Conservation (phyloP, 2,888 invertebrate species). For the Disparrhopalites patrizii region DNA sequence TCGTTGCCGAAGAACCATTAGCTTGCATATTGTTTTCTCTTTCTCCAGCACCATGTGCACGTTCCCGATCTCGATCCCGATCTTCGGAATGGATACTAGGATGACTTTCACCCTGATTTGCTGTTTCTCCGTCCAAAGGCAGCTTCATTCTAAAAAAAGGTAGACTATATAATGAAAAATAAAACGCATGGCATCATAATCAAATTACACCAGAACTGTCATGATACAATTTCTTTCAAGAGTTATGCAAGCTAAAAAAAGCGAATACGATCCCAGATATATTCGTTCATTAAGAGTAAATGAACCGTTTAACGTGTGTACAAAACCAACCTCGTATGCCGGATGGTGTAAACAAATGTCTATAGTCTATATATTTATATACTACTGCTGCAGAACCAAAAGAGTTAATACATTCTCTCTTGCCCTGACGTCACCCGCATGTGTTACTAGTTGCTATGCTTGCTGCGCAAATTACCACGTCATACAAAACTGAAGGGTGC, state of each 20-base stretch:
- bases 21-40: slow-evolving; percentile 8
- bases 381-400: no score
- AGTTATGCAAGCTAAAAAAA: background rate
- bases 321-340: no score
- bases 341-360: no score
- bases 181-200: background rate
- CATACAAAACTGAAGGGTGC: no score
- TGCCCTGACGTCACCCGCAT: no score
- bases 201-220: background rate
- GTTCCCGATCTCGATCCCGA: slow-evolving; percentile 12
- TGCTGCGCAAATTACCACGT: no score
- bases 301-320: no score
- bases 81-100: slow-evolving; percentile 3
- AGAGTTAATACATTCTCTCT: no score
- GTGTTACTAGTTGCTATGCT: no score
- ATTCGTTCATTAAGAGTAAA: no score
- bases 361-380: no score
- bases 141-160: slow-evolving; percentile 27
- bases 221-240: background rate
- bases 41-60: slow-evolving; percentile 7
- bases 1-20: slow-evolving; percentile 17
- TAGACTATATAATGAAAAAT: background rate
- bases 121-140: slow-evolving; percentile 17
- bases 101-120: slow-evolving; percentile 10
- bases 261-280: no score